phyloP scores from a whole-genome alignment of 2,797 vertebrate genomes.

The Heteromormyrus szaboi region DNA sequence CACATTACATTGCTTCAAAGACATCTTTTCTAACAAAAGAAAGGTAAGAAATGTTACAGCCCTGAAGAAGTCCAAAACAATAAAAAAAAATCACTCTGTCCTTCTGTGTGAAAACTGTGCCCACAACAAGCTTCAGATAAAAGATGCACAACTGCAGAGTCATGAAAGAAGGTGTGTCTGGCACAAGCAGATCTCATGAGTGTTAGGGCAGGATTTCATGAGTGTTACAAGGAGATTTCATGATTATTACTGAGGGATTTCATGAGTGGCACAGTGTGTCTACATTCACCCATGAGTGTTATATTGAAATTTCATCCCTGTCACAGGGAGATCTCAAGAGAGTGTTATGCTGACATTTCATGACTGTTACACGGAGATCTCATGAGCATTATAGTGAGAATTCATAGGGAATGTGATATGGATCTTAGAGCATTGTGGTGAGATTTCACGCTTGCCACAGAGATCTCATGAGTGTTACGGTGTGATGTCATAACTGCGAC shows the following conservation, averaged over 20 bases:
- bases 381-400: neutral
- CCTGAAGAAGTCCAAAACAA: neutral
- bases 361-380: neutral
- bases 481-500: neutral
- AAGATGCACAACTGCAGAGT: neutral
- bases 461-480: neutral
- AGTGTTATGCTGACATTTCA: neutral
- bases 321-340: neutral
- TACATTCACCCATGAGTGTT: neutral
- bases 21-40: neutral
- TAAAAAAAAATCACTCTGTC: neutral
- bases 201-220: neutral
- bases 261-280: neutral
- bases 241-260: neutral
- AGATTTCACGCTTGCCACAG: neutral
- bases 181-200: neutral
- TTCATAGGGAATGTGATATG: neutral
- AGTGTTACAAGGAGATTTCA: neutral
- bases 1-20: neutral
- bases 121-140: neutral
- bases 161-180: neutral
- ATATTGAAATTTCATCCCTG: neutral
- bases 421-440: neutral
- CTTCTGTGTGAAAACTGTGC: neutral
- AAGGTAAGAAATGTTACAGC: neutral